Conservation (phyloP, 2,113 vertebrate genomes). For the Phalacrocorax aristotelis region DNA sequence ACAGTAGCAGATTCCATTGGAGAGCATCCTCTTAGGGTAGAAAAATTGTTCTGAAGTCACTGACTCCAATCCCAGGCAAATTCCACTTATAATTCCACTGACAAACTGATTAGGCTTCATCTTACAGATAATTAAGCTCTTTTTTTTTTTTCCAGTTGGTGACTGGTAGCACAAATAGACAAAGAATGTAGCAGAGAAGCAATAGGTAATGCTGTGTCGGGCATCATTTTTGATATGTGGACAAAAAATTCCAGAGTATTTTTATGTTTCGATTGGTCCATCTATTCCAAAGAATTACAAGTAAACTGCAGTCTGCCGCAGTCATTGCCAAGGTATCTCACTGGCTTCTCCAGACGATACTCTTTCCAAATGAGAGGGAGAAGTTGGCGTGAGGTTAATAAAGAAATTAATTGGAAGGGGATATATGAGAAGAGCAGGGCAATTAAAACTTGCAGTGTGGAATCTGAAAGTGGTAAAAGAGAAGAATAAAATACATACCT, state of each 20-base stretch:
- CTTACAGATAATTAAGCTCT: neutral
- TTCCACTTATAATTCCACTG: neutral
- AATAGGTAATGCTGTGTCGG: neutral
- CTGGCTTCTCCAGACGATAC: neutral
- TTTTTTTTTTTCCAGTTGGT: neutral
- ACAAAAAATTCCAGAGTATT: neutral
- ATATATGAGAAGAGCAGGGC: neutral
- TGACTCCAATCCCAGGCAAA: neutral
- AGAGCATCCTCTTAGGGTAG: neutral
- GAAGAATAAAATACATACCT: neutral
- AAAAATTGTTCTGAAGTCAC: neutral
- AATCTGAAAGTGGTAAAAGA: neutral
- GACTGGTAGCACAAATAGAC: neutral
- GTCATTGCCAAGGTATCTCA: neutral
- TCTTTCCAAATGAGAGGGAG: neutral
- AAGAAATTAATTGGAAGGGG: neutral
- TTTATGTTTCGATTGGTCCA: neutral
- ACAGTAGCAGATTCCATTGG: neutral
- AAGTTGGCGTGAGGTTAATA: neutral
- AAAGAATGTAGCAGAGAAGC: neutral
- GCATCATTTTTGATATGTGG: neutral
- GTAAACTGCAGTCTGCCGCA: neutral
- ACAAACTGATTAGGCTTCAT: neutral
- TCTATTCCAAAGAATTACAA: neutral
- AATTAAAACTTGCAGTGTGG: neutral